phyloP scores from a whole-genome alignment of 1,140 invertebrate species.

The Micrasema longulum region DNA sequence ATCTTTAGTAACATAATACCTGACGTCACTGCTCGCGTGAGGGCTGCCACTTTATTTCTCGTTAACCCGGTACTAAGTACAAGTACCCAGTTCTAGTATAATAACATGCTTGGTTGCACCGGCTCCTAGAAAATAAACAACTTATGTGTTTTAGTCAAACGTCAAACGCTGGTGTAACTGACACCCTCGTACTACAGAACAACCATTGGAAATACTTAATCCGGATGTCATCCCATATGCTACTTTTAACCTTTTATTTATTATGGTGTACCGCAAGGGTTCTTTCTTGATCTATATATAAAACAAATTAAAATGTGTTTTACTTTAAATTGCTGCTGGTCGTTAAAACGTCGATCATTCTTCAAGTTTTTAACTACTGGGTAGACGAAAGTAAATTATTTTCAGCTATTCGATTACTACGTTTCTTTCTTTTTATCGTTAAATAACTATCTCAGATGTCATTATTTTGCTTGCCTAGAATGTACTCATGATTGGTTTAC shows the following conservation, averaged over 20 bases:
- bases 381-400: too few species aligned
- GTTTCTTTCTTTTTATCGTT: too few species aligned
- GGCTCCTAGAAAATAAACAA: background rate
- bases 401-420: too few species aligned
- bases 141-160: background rate
- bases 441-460: too few species aligned
- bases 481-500: too few species aligned
- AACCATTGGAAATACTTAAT: slow-evolving; percentile 20
- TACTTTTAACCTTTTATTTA: background rate
- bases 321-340: too few species aligned
- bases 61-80: background rate
- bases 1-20: slow-evolving; percentile 6
- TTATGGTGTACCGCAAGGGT: slow-evolving; percentile 10
- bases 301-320: background rate
- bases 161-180: slow-evolving; percentile 9
- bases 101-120: background rate
- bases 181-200: background rate
- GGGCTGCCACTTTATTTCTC: slow-evolving; percentile 7
- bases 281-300: background rate
- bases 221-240: slow-evolving; percentile 24
- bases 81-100: too few species aligned
- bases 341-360: too few species aligned
- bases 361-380: too few species aligned
- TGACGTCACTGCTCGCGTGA: slow-evolving; percentile 13
- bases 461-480: too few species aligned